phyloP scores from a whole-genome alignment of 2,888 invertebrate genomes.

The Athalia circularis region DNA sequence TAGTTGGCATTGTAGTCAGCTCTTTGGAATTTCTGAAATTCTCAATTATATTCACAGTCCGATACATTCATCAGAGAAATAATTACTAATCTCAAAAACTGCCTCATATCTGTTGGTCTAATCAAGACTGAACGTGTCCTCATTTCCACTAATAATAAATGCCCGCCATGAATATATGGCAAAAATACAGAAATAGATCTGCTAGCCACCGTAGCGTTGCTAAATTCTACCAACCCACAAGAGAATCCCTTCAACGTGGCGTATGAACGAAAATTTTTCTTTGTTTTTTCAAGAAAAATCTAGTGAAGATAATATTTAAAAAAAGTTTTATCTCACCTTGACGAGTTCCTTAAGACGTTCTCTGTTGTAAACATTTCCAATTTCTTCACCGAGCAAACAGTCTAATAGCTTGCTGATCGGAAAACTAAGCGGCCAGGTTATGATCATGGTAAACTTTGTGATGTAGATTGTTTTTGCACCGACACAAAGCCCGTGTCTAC shows the following conservation, averaged over 20 bases:
- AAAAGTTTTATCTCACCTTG: slow-evolving; percentile 78
- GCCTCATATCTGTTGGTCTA: background rate
- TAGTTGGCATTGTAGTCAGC: too few relatives aligned
- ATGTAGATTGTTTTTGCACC: slow-evolving; percentile 96
- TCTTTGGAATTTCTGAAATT: too few relatives aligned
- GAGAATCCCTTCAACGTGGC: background rate
- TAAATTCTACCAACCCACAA: too few relatives aligned
- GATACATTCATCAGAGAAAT: background rate
- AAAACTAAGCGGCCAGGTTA: slow-evolving; percentile 95
- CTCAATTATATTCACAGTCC: too few relatives aligned
- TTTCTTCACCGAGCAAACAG: slow-evolving; percentile 95
- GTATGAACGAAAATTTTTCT: too few relatives aligned
- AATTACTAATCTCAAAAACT: background rate
- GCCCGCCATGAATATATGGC: slow-evolving; percentile 9
- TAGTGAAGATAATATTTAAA: background rate
- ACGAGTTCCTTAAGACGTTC: slow-evolving; percentile 97
- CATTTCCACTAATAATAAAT: slow-evolving; percentile 1
- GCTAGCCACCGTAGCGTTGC: background rate
- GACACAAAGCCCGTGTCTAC: slow-evolving; percentile 94
- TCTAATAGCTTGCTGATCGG: slow-evolving; percentile 94
- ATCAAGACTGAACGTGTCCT: background rate
- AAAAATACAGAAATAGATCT: slow-evolving; percentile 22
- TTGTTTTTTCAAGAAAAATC: too few relatives aligned
- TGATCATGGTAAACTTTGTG: slow-evolving; percentile 94
- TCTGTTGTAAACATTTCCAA: slow-evolving; percentile 96